Evolutionary conservation across 2,113 vertebrate species (phyloP), one percentile per base, ranked within the genome.

Genomic region (Trematocara zebra): DNA sequence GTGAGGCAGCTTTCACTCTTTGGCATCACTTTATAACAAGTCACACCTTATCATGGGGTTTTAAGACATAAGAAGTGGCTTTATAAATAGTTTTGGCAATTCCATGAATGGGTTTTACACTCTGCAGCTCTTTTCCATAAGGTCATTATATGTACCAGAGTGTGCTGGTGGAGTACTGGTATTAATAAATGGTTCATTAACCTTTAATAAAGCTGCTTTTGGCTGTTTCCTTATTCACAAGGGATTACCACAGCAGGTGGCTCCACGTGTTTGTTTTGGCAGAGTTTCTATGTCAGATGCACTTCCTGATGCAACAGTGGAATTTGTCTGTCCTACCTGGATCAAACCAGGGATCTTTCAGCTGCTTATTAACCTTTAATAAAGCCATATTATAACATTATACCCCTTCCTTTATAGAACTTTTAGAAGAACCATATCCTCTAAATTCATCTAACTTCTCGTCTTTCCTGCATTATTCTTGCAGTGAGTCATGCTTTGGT

Each of bases 401-500:
- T 17, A 33, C 18, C 3, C n/a, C 18, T 8, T 28, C 11, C 31
- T 69, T 44, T 12, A 78, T 12, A 85, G 17, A 12, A 59, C 40
- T n/a, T 52, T 64, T 37, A 64, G 33, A 31, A 5, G 10, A 8
- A n/a, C 3, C 1, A 14, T 14, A 44, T 80, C 11, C 11, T 53
- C 49, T 47, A 28, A 11, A 31, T 80, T 42, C 67, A 35, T 67
- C 51, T 89, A 37, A 69, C 23, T 82, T 52, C 28, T 69, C 2
- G 3, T 89, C 18, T 74, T 67, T 67, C 53, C 28, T 88, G 11
- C n/a, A 10, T 85, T 88, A 44, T 54, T 82, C 54, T 72, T 86
- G 15, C 93, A 96, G 95, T 95, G 94, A 96, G 95, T 83, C 94
- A 96, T 96, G 95, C 86, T 69, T 90, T 91, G 92, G 87, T 84